Evolutionary conservation across 2,797 vertebrate species (phyloP), one percentile per base, ranked within the genome.

Genomic region (Hoplostethus atlanticus): DNA sequence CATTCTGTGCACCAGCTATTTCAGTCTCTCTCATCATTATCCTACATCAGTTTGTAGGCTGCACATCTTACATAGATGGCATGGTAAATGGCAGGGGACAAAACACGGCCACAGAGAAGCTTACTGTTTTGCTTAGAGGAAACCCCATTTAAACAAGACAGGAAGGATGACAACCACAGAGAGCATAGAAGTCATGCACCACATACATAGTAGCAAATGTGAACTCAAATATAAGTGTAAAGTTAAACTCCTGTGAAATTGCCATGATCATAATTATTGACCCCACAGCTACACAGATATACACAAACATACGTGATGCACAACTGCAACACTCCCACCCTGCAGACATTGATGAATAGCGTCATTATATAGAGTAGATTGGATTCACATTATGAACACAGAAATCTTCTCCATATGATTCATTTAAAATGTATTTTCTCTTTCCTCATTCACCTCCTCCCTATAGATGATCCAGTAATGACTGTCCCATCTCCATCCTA

Each of bases 291-390:
- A 17, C 38, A 55, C 50, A 16, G 47, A 42, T 3, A 57, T 31
- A 12, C 9, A 46, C 17, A 28, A 38, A 53, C 50, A 54, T 2
- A 36, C 36, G 36, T 15, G 3, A 54, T 13, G 4, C 4, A 31
- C n/a, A 42, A 42, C 57, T 42, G 57, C 25, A 58, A 57, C 61
- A 56, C 25, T 13, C 63, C 46, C 40, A n/a, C 17, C 52, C 31
- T 31, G 28, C 8, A 46, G 63, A 68, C 80, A 66, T 55, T 83
- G 72, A 83, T 55, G 21, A 71, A 79, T 83, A 42, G 61, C 68
- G 58, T 71, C 50, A 61, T 83, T 79, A 73, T 48, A 47, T 36
- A 54, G 56, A 76, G 73, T 68, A 65, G 58, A 83, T 79, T 76
- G 68, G 71, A 58, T 78, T 79, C 38, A 61, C 52, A 54, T 74